Base-by-base conservation (phyloP, 53 echinoderm and acorn worm species). In the Crossaster papposus region DNA sequence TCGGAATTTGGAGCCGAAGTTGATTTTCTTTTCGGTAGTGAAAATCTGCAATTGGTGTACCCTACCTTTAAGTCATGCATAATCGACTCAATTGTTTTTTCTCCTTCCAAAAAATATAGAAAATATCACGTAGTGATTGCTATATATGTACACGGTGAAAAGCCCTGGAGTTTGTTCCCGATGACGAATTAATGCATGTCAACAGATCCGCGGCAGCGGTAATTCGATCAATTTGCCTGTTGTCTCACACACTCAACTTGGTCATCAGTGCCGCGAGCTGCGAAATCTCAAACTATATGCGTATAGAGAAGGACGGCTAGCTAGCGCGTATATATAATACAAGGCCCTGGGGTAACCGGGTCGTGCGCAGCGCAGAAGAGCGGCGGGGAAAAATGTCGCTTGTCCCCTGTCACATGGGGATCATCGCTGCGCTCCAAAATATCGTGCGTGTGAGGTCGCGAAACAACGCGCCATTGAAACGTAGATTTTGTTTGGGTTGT, bases 151-250 rank as follows among this genome's bases (percentile, higher is more conserved):
- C n/a, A 44, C 44, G 2, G 44, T 44, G 68, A 17, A 10, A 26
- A 11, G 24, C 68, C 50, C 78, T 51, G 51, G 50, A 44, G 9
- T 50, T 78, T 51, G 26, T 20, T 78, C 50, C 10, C 24, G 78
- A 26, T 26, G 78, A 78, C 28, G 50, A 51, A 50, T 78, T 78
- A 23, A 44, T 78, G 51, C 78, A 22, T 51, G 78, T 78, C 78
- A 51, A 15, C 78, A 32, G 78, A 51, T 78, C 78, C 12, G n/a
- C 38, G 14, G 20, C 23, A 26, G 34, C 78, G n/a, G 78, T 78
- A 78, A 78, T 78, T 78, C 50, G 78, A 78, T 78, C 44, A 50
- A 51, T 78, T n/a, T 78, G 51, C 17, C n/a, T 78, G 51, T 78
- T 78, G 78, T 78, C 78, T 51, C 78, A 78, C 78, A 78, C 78